Percentiles rank a stretch among this genome's conserved stretches.
These are phyloP conservation scores for Apolygus lucorum DNA, from an alignment of 1,140 invertebrate genomes.

Conservation along the genomic window DNA sequence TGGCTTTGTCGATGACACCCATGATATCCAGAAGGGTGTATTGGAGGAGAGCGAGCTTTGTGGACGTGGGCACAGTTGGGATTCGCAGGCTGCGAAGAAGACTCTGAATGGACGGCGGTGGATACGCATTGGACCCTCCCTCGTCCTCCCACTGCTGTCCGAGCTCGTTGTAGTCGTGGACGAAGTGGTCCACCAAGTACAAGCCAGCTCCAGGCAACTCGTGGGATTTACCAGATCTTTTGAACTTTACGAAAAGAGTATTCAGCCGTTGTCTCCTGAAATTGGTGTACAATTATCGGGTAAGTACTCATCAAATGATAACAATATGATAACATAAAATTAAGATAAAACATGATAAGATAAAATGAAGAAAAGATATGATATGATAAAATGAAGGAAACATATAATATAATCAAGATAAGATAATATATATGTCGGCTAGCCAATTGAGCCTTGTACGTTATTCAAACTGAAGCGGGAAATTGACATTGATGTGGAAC, in stretches of 20 bases:
- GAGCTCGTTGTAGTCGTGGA: neutral
- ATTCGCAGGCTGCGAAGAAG: neutral
- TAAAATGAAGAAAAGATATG: too few species aligned
- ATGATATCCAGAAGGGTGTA: neutral
- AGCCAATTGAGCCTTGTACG: too few species aligned
- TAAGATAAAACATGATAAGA: too few species aligned
- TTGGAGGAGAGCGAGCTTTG: neutral
- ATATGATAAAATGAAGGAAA: too few species aligned
- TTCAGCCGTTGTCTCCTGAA: neutral
- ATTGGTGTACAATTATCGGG: too few species aligned
- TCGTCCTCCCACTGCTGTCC: neutral
- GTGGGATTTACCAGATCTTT: neutral
- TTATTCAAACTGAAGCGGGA: too few species aligned
- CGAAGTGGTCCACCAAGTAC: neutral
- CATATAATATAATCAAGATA: too few species aligned
- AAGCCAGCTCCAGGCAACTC: neutral
- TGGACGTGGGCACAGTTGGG: neutral
- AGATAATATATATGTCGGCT: too few species aligned
- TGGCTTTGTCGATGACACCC: neutral
- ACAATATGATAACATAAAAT: too few species aligned
- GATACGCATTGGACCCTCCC: neutral
- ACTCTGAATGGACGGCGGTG: slow-evolving; percentile 2
- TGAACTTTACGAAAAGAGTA: neutral
- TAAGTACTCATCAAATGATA: too few species aligned
- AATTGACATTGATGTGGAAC: too few species aligned